phyloP scores from a whole-genome alignment of 2,113 vertebrate species.

The Collichthys lucidus region DNA sequence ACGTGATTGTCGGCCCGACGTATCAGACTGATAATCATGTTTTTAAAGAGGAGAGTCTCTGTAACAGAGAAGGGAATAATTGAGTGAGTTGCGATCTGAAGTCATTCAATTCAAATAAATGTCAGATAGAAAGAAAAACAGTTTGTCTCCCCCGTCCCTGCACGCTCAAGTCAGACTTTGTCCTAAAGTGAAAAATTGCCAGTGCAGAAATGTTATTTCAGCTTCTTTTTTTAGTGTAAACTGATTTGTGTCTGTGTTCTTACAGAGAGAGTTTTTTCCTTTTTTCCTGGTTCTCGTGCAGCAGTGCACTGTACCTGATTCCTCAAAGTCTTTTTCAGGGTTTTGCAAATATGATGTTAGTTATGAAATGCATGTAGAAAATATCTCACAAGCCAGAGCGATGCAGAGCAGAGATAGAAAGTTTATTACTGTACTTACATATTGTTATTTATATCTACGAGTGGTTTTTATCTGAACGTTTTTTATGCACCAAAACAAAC shows the following conservation, averaged over 20 bases:
- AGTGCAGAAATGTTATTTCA: background rate
- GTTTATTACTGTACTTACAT: background rate
- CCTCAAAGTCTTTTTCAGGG: too few species aligned
- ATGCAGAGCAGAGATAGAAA: background rate
- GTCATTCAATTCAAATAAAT: constrained; percentile 7
- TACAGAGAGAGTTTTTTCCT: background rate
- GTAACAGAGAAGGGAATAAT: background rate
- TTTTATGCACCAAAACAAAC: too few species aligned
- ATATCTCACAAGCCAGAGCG: background rate
- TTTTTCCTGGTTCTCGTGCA: too few species aligned
- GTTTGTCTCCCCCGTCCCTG: background rate
- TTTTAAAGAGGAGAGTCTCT: background rate
- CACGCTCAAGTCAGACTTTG: too few species aligned
- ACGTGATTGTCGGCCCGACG: constrained; percentile 39
- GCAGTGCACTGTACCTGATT: too few species aligned
- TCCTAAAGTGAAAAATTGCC: background rate
- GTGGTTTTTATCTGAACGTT: too few species aligned
- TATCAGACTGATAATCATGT: constrained; percentile 59
- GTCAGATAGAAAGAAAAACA: background rate
- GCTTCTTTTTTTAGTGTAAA: background rate
- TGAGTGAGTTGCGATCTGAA: background rate
- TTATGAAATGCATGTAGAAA: background rate
- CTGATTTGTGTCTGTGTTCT: background rate
- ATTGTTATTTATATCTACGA: background rate
- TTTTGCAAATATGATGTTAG: too few species aligned